These are phyloP conservation scores for Syrrhaptes paradoxus DNA, from an alignment of 2,113 vertebrate species.

Conservation along the genomic window DNA sequence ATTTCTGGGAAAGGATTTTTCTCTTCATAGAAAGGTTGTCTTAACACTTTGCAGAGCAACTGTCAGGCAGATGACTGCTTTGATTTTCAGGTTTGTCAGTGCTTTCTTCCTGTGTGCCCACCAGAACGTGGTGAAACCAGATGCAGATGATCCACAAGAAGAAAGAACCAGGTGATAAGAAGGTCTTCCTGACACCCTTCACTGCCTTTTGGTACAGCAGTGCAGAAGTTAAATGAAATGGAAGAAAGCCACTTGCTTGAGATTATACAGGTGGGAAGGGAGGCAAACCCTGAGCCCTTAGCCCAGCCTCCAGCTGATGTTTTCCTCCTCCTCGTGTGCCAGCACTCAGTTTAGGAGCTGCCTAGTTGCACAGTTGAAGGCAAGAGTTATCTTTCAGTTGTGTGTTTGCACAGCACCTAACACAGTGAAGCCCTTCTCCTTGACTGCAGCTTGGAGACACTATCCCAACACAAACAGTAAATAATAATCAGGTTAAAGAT, in stretches of 20 bases:
- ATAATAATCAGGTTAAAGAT: constrained; percentile 59
- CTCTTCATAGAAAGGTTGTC: not conserved
- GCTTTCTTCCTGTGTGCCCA: not conserved
- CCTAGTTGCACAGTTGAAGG: not conserved
- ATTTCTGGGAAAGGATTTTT: constrained; percentile 6
- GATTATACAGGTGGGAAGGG: not conserved
- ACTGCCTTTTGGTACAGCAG: not conserved
- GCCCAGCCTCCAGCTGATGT: not conserved
- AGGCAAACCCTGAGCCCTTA: not conserved
- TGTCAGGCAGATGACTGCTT: not conserved
- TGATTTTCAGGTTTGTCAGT: not conserved
- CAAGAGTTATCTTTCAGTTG: constrained; percentile 20
- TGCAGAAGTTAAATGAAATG: not conserved
- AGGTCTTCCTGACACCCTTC: not conserved
- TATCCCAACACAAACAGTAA: constrained; percentile 53
- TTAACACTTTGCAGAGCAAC: not conserved
- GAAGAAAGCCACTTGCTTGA: not conserved
- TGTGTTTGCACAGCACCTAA: constrained; percentile 29
- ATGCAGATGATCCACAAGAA: not conserved
- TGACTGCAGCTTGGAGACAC: constrained; percentile 21
- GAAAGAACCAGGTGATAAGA: not conserved
- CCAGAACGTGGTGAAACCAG: accelerated
- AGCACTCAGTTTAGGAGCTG: not conserved
- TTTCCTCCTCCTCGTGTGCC: not conserved
- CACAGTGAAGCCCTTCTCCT: constrained; percentile 32